These are phyloP conservation scores for Sanderia malayensis DNA, from an alignment of 30 jellyfish, hydroid and myxozoan genomes.

Conservation along the genomic window DNA sequence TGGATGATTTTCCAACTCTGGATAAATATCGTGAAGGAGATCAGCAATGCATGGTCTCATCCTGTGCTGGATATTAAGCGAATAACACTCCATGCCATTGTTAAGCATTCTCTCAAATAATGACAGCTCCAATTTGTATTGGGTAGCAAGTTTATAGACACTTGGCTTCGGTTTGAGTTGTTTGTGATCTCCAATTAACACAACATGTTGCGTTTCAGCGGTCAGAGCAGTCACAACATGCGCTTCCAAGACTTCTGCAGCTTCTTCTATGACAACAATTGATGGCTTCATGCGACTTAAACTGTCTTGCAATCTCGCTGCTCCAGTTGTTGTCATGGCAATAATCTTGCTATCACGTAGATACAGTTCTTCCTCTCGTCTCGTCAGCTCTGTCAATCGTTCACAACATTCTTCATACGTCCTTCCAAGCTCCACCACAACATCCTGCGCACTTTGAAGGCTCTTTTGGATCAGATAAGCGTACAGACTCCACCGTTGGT, in stretches of 20 bases:
- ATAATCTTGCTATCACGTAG: constrained; percentile 46
- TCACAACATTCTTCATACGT: constrained; percentile 68
- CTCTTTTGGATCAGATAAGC: constrained; percentile 31
- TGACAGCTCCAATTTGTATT: constrained; percentile 70
- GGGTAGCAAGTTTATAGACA: constrained; percentile 61
- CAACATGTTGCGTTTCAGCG: constrained; percentile 65
- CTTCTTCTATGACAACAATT: constrained; percentile 82
- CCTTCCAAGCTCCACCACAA: constrained; percentile 5
- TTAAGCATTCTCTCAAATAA: constrained; percentile 83
- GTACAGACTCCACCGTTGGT: constrained; percentile 69
- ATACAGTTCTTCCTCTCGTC: constrained; percentile 49
- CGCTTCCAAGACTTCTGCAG: constrained; percentile 97
- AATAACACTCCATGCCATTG: constrained; percentile 71
- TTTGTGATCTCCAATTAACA: constrained; percentile 93
- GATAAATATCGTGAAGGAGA: constrained; percentile 66
- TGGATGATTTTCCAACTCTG: constrained; percentile 63
- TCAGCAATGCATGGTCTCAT: constrained; percentile 85
- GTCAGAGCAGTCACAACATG: constrained; percentile 69
- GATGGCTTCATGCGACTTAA: constrained; percentile 63
- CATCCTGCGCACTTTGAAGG: not conserved
- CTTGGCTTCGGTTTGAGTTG: constrained; percentile 80
- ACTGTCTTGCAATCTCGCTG: constrained; percentile 56
- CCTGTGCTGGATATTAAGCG: constrained; percentile 74
- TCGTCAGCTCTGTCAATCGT: constrained; percentile 39
- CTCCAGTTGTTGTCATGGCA: constrained; percentile 91